Conservation (phyloP, 2,888 invertebrate species). For the Electrophaes corylata region DNA sequence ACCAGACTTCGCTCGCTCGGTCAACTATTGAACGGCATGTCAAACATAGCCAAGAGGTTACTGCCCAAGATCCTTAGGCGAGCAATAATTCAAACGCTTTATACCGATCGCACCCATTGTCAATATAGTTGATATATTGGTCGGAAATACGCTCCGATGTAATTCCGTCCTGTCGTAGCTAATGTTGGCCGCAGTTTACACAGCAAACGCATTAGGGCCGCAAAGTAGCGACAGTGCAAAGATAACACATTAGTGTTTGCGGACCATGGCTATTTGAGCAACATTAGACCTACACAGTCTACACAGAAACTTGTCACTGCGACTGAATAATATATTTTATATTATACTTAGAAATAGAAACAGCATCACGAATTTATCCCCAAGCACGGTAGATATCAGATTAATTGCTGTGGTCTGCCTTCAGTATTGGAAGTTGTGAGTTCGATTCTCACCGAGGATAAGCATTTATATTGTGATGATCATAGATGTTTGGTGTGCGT, state of each 20-base stretch:
- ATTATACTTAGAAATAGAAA: no score
- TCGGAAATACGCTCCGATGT: constrained; percentile 45
- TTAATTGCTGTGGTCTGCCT: no score
- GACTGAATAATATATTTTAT: no score
- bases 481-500: no score
- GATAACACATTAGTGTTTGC: constrained; percentile 16
- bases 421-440: no score
- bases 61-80: constrained; percentile 15
- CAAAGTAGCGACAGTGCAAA: constrained; percentile 50
- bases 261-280: constrained; percentile 4
- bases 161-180: constrained; percentile 44
- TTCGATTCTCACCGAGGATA: no score
- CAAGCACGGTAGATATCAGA: no score
- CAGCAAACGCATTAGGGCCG: constrained; percentile 56
- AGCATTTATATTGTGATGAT: no score
- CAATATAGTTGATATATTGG: constrained; percentile 50
- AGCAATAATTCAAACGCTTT: constrained; percentile 22
- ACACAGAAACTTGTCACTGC: no score
- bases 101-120: constrained; percentile 29
- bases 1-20: no score
- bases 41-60: constrained; percentile 5
- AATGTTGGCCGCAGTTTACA: constrained; percentile 51
- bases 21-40: background rate
- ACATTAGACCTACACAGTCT: background rate
- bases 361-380: no score